Base-by-base conservation (phyloP, 1,140 invertebrate genomes). In the Octopus bimaculoides region DNA sequence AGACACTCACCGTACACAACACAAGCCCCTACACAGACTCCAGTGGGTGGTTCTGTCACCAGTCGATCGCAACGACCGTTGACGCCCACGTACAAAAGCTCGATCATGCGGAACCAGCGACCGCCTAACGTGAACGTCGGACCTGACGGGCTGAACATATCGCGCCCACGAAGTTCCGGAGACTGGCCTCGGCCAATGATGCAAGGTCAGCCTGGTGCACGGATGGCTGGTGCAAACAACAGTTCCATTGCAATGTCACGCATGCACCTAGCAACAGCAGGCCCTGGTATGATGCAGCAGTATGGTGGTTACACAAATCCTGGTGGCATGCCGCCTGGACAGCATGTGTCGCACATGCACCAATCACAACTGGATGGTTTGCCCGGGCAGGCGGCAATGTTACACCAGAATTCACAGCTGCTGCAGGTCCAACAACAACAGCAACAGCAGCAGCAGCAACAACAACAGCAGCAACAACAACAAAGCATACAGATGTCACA, bases 71-170 rank as follows among this genome's bases (percentile, higher is more conserved):
- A 79, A 77, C 82, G 82, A 73, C 83, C 78, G 14, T 74, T 81
- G 53, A 78, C 78, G 54, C 81, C 84, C 14, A 84, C 83, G 3
- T 89, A 87, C 80, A 89, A 88, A 26, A 89, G 89, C 86, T 84
- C 89, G 80, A 84, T 90, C 75, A 86, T 89, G 87, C 78, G 88
- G 41, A 88, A 87, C 78, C 89, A 90, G 80, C 85, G 89, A 81
- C 89, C 90, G 17, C 90, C 90, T n/a, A 91, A 91, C 83, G 89
- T 91, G 4, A 90, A 91, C 81, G 89, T 90, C 52, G 90, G 90
- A 53, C 90, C 90, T 4, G 89, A 90, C 75, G 90, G 90, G n/a
- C 80, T 91, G 10, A 91, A 90, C 81, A 90, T 91, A 78, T 88
- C 89, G 10, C 89, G 90, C 79, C 86, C 77, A 20, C 79, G 9